A percentile compares a stretch with the other conserved stretches of the same genome.
Evolutionary conservation across 1,140 invertebrate species (phyloP).

Genomic region (Trachymyrmex cornetzi): DNA sequence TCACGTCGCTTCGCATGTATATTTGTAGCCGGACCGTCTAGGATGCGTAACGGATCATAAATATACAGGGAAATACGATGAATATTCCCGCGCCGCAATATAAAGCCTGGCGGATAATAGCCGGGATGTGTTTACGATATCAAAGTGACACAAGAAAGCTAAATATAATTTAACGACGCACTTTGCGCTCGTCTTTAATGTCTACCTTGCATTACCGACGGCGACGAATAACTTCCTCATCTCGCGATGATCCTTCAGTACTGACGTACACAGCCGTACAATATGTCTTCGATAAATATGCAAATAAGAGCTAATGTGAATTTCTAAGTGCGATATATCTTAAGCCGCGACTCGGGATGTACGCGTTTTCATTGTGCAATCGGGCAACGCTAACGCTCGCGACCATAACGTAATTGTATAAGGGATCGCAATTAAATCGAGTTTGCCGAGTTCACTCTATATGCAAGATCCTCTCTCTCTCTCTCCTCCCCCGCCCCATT

Average conservation of each 20-base stretch:
- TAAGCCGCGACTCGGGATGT: not conserved
- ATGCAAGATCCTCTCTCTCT: conserved; percentile 22
- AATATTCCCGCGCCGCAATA: conserved; percentile 17
- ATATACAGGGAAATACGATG: conserved; percentile 31
- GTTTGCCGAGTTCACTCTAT: conserved; percentile 49
- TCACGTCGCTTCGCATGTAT: not conserved
- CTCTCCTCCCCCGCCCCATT: not conserved
- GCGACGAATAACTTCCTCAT: conserved; percentile 23
- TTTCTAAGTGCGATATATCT: not conserved
- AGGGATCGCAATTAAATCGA: conserved; percentile 64
- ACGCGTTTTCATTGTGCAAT: conserved; percentile 30
- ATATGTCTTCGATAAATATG: conserved; percentile 5
- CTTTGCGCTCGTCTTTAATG: conserved; percentile 39
- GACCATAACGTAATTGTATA: conserved; percentile 46
- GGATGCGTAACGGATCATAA: conserved; percentile 43
- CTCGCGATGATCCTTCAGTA: not conserved
- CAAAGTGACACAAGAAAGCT: conserved; percentile 30
- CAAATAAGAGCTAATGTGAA: not conserved
- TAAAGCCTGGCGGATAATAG: conserved; percentile 45
- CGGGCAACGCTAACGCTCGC: conserved; percentile 41
- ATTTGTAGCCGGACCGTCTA: conserved; percentile 29
- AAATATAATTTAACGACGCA: conserved; percentile 54
- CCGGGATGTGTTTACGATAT: conserved; percentile 51
- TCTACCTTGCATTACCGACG: conserved; percentile 29
- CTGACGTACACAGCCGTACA: not conserved